These are phyloP conservation scores for Andrena chrysosceles DNA, from an alignment of 2,888 invertebrate genomes.

Conservation along the genomic window DNA sequence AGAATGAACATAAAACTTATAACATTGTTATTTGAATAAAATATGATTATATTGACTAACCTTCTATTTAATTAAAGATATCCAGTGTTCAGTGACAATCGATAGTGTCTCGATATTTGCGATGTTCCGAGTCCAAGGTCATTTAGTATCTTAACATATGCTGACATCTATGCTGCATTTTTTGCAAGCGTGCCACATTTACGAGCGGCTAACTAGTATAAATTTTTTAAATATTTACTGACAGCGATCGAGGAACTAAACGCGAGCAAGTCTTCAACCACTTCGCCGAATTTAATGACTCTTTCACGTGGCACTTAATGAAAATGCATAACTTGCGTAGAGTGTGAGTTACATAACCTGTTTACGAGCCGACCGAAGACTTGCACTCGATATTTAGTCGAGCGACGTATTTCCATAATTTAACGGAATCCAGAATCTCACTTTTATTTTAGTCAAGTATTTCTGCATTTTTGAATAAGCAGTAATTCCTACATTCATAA, in stretches of 20 bases:
- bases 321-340: conserved; percentile 13
- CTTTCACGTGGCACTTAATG: not conserved
- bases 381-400: not conserved
- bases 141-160: not conserved
- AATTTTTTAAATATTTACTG: conserved; percentile 6
- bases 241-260: not conserved
- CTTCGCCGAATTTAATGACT: not conserved
- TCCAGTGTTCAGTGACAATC: not conserved
- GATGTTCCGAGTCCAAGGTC: not conserved
- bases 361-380: conserved; percentile 3
- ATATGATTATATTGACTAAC: conserved; percentile 76
- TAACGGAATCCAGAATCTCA: not conserved
- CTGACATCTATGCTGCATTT: conserved; percentile 27
- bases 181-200: not conserved
- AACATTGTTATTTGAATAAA: conserved; percentile 80
- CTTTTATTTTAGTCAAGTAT: conserved; percentile 8
- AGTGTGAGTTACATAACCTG: conserved; percentile 64
- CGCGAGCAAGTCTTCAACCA: not conserved
- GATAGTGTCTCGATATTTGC: not conserved
- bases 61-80: not conserved
- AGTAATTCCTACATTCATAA: conserved; percentile 41
- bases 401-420: not conserved
- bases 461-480: not conserved
- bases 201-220: not conserved
- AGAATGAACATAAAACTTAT: conserved; percentile 73